Conservation (phyloP, 1,140 invertebrate genomes). For the Akabosia matsudoensis region DNA sequence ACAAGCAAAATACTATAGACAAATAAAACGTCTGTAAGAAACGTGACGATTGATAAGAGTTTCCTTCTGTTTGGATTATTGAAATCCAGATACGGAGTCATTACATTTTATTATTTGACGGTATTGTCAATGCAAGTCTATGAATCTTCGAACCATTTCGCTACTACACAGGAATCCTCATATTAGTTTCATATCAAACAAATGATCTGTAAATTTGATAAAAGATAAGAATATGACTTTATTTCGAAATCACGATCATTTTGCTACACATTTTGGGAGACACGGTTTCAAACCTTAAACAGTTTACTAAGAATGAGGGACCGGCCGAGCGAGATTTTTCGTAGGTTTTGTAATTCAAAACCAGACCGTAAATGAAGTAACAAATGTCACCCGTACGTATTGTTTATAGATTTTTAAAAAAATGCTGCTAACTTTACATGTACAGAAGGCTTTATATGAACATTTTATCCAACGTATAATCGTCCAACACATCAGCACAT, state of each 20-base stretch:
- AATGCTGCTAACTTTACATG: background rate
- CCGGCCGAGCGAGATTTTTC: background rate
- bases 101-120: background rate
- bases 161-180: background rate
- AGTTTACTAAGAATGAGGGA: background rate
- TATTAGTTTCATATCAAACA: background rate
- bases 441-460: no score
- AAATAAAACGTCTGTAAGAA: no score
- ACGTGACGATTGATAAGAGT: conserved; percentile 17
- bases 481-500: no score
- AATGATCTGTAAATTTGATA: background rate
- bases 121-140: background rate
- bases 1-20: no score
- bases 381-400: background rate
- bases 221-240: background rate
- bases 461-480: no score
- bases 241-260: no score
- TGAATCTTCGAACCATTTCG: background rate
- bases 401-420: background rate
- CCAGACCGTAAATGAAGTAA: background rate
- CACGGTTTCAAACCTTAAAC: no score
- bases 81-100: background rate
- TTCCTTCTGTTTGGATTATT: background rate
- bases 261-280: no score
- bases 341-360: background rate